Base-by-base conservation (phyloP, 2,113 vertebrate species). In the Noctilio leporinus region DNA sequence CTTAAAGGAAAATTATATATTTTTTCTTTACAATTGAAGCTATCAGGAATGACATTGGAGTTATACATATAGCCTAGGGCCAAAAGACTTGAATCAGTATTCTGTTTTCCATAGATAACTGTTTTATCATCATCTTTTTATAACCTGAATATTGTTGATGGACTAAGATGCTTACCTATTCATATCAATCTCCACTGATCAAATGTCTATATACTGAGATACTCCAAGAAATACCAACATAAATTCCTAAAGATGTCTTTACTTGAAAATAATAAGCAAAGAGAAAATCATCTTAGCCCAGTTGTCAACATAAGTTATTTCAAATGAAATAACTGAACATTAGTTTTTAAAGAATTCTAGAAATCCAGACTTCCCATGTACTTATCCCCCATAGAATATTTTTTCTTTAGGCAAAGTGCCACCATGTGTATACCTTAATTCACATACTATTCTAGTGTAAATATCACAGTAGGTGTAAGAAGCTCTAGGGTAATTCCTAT, bases 301-400 rank as follows among this genome's bases (percentile, higher is more conserved):
- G 81, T 35, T 89, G 33, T 87, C 26, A 77, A 81, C n/a, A 93
- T 55, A 96, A 91, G 82, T 47, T 12, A 30, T 30, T 95, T 84
- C 7, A 70, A 82, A 67, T 76, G 57, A 49, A 62, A 62, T 59
- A 59, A 33, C 10, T 51, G 19, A 86, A 65, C 12, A 57, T 16
- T 45, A 8, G 28, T 30, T 89, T 86, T 65, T 43, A 30, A 59
- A 87, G n/a, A 78, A 78, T 91, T 65, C 38, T 62, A 0, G 22
- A 45, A 89, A 38, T 43, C 94, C 65, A 65, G 2, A 40, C 8
- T 38, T 62, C 45, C 28, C 35, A 3, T 24, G 5, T 87, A 22
- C 55, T 43, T 90, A 5, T 59, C 7, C 14, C 67, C 7, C 14
- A 22, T 4, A 2, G 28, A 2, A 55, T 65, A 5, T 4, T 76